These are phyloP conservation scores for Leptopterna dolabrata DNA, from an alignment of 2,888 invertebrate genomes.

Conservation along the genomic window DNA sequence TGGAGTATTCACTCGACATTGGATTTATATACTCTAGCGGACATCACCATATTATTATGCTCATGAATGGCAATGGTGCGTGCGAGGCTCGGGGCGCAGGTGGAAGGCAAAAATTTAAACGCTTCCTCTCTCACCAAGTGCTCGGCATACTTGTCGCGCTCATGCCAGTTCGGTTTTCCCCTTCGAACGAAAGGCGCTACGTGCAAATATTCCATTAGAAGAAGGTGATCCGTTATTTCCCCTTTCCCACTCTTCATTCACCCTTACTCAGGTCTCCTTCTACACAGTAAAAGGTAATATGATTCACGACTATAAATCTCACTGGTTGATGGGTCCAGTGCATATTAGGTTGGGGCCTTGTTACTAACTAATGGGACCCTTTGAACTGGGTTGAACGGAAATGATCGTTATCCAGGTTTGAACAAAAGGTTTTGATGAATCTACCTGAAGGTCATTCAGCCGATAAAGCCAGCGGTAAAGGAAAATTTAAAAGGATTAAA, in stretches of 20 bases:
- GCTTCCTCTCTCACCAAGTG: neutral
- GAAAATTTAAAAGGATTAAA: too few species aligned
- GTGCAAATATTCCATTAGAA: slow-evolving; percentile 11
- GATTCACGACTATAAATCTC: neutral
- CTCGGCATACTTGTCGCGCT: neutral
- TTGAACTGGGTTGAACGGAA: too few species aligned
- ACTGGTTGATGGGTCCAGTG: neutral
- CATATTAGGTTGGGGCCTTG: neutral
- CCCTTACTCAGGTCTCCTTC: neutral
- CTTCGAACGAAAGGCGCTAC: neutral
- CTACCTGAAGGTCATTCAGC: too few species aligned
- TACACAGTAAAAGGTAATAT: neutral
- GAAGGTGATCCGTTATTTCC: slow-evolving; percentile 3
- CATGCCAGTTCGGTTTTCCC: neutral
- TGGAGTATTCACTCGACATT: neutral
- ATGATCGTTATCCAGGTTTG: too few species aligned
- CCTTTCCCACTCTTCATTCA: neutral
- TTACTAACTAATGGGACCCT: neutral
- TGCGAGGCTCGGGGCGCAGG: neutral
- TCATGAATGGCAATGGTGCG: neutral
- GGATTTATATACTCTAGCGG: neutral
- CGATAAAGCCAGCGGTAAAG: too few species aligned
- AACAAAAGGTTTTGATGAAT: too few species aligned
- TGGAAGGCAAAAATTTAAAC: neutral
- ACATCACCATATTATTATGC: neutral